A percentile compares a stretch with the other conserved stretches of the same genome.
phyloP scores from a whole-genome alignment of 1,140 invertebrate species.

The Euborellia annulipes region DNA sequence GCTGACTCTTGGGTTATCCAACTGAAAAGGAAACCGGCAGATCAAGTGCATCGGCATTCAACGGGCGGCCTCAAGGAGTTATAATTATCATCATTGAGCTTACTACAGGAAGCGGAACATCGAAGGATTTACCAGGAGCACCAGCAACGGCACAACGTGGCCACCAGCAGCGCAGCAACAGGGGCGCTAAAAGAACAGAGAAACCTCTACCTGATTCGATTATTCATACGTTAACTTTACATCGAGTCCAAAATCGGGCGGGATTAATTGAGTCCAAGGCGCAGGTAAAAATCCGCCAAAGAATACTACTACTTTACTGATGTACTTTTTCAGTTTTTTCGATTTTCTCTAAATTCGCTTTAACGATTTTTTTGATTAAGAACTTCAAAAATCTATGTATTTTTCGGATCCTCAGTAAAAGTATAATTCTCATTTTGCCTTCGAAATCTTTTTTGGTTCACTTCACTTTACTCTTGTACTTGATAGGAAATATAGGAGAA shows the following conservation, averaged over 20 bases:
- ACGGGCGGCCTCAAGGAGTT: conserved; percentile 32
- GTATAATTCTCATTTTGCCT: no score
- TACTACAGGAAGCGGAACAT: conserved; percentile 84
- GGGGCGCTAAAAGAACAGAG: conserved; percentile 20
- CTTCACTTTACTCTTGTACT: no score
- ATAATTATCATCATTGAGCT: conserved; percentile 75
- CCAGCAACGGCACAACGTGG: conserved; percentile 29
- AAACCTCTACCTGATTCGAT: conserved; percentile 52
- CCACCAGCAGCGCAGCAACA: conserved; percentile 15
- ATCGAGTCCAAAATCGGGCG: conserved; percentile 47
- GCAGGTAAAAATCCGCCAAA: no score
- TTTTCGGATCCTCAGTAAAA: no score
- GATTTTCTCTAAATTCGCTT: no score
- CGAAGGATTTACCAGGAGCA: conserved; percentile 58
- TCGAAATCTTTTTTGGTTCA: no score
- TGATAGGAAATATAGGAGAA: no score
- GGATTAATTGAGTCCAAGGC: conserved; percentile 26
- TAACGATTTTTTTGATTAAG: no score
- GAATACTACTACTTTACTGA: no score
- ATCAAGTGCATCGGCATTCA: conserved; percentile 30
- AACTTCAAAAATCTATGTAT: no score
- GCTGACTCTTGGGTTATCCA: conserved; percentile 54
- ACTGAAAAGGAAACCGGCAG: conserved; percentile 39
- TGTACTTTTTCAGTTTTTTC: no score
- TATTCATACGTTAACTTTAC: conserved; percentile 52